Percentiles rank a stretch among this genome's conserved stretches.
Evolutionary conservation across 2,888 invertebrate genomes (phyloP).

Genomic region (Dioctria linearis): DNA sequence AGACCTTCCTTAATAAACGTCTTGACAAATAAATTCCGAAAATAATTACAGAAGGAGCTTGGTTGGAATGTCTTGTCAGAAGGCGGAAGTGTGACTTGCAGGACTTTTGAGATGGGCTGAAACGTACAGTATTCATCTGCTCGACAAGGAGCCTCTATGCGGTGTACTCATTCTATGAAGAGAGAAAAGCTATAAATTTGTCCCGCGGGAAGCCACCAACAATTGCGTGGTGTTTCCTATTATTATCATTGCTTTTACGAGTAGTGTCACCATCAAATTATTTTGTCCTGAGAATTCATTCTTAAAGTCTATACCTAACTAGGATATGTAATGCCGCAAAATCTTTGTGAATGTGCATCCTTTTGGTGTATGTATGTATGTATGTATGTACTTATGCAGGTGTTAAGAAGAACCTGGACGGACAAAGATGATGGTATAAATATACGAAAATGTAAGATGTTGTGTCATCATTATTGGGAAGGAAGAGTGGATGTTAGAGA

Average conservation of each 20-base stretch:
- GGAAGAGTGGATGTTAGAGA: background rate
- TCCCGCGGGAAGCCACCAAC: slow-evolving; percentile 22
- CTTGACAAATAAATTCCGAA: slow-evolving; percentile 38
- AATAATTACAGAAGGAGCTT: slow-evolving; percentile 27
- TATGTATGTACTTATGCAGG: no score
- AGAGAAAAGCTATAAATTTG: slow-evolving; percentile 4
- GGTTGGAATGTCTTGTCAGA: slow-evolving; percentile 4
- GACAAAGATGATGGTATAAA: background rate
- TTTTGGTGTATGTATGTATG: background rate
- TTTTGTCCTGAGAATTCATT: no score
- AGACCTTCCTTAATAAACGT: slow-evolving; percentile 10
- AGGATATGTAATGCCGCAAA: background rate
- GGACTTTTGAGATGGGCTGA: background rate
- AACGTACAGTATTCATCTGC: background rate
- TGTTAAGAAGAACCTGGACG: no score
- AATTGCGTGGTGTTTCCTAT: background rate
- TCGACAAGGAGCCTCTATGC: slow-evolving; percentile 14
- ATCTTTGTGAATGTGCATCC: background rate
- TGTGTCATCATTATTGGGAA: background rate
- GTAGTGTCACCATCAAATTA: no score
- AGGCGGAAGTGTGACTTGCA: slow-evolving; percentile 12
- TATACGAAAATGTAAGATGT: background rate
- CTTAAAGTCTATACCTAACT: background rate
- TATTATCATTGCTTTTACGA: background rate
- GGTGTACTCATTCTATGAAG: background rate